phyloP scores from a whole-genome alignment of 1,140 invertebrate species.

The Triops longicaudatus region DNA sequence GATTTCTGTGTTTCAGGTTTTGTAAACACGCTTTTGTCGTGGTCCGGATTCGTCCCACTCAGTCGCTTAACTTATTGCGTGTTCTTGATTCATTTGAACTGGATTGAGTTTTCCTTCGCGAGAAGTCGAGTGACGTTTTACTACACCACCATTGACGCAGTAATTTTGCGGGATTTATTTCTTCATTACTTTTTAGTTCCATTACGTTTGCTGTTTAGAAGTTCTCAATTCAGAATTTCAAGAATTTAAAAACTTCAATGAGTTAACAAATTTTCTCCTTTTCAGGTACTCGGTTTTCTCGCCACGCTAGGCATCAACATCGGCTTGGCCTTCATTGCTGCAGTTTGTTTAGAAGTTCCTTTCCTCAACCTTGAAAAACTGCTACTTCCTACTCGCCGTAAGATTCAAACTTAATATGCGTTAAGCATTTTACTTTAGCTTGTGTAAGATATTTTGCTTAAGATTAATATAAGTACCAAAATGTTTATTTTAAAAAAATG shows the following conservation, averaged over 20 bases:
- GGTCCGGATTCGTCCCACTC: constrained; percentile 56
- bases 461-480: too few species aligned
- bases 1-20: constrained; percentile 43
- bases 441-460: background rate
- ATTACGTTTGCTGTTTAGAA: too few species aligned
- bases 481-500: too few species aligned
- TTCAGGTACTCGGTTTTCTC: background rate
- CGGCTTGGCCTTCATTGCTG: background rate
- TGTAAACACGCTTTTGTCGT: constrained; percentile 52
- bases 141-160: constrained; percentile 39
- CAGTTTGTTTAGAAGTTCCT: constrained; percentile 18
- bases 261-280: background rate
- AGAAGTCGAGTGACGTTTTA: constrained; percentile 60
- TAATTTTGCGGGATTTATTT: background rate
- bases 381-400: background rate
- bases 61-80: constrained; percentile 60
- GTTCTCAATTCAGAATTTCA: too few species aligned
- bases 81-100: constrained; percentile 48
- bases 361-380: constrained; percentile 22
- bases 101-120: constrained; percentile 63
- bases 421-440: background rate
- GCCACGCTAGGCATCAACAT: background rate
- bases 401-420: background rate
- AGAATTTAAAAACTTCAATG: background rate
- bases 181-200: too few species aligned